Conservation (phyloP, 1,140 invertebrate species). For the Cotesia vestalis region DNA sequence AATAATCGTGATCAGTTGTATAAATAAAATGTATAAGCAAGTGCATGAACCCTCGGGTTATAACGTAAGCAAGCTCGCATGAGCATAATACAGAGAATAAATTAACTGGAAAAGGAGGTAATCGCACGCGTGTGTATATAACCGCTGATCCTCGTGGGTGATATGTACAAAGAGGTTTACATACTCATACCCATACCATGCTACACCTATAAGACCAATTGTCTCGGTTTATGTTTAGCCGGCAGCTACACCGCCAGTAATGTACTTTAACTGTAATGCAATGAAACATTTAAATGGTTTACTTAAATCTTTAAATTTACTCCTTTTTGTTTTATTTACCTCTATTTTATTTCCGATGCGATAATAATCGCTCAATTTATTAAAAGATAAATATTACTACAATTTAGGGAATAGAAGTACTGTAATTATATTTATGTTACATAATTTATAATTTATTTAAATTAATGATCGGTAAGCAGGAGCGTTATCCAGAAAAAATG, state of each 20-base stretch:
- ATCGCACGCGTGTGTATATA: slow-evolving; percentile 15
- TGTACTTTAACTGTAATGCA: background rate
- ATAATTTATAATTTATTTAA: too few species aligned
- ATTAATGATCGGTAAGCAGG: too few species aligned
- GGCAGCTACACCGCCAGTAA: background rate
- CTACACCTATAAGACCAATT: slow-evolving; percentile 13
- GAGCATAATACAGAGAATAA: slow-evolving; percentile 33
- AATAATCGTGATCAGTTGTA: background rate
- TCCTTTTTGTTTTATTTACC: too few species aligned
- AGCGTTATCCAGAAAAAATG: too few species aligned
- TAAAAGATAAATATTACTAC: too few species aligned
- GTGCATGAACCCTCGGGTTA: slow-evolving; percentile 15
- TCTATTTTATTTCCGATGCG: too few species aligned
- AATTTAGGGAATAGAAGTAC: too few species aligned
- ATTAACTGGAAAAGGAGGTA: slow-evolving; percentile 32
- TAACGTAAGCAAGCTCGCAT: background rate
- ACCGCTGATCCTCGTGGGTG: slow-evolving; percentile 20
- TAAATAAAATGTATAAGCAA: background rate
- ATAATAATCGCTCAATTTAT: too few species aligned
- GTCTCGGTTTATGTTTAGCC: slow-evolving; percentile 32
- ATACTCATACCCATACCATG: background rate
- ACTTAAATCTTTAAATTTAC: too few species aligned
- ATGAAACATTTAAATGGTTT: background rate
- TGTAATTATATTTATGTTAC: too few species aligned
- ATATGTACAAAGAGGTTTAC: slow-evolving; percentile 8